Percentiles rank a stretch among this genome's conserved stretches.
These are phyloP conservation scores for Chrysomela aeneicollis DNA, from an alignment of 2,888 invertebrate genomes.

Conservation along the genomic window DNA sequence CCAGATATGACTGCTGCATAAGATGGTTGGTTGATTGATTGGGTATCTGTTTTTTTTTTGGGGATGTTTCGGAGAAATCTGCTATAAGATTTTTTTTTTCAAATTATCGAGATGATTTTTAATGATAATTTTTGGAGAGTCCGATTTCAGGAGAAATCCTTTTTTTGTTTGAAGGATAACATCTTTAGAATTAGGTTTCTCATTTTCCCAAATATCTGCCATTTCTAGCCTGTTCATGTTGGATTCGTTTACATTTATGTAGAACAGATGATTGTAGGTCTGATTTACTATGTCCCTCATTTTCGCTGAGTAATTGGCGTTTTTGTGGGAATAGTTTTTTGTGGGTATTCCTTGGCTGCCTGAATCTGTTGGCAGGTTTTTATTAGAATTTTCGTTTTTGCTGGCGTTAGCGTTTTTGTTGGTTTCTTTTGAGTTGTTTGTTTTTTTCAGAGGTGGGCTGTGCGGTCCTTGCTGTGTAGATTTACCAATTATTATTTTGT, in stretches of 20 bases:
- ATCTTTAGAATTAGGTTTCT: not conserved
- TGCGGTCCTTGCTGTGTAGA: too few relatives aligned
- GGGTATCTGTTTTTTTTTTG: not conserved
- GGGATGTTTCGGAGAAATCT: not conserved
- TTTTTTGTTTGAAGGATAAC: conserved; percentile 11
- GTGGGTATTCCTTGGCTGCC: too few relatives aligned
- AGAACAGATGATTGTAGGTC: not conserved
- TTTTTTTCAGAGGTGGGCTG: too few relatives aligned
- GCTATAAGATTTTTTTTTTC: not conserved
- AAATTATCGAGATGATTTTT: not conserved
- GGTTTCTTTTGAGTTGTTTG: too few relatives aligned
- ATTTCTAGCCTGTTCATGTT: conserved; percentile 2
- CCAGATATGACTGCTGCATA: conserved; percentile 14
- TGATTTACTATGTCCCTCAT: not conserved
- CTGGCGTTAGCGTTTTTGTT: too few relatives aligned
- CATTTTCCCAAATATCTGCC: conserved; percentile 1
- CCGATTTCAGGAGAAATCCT: not conserved
- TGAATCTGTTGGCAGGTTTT: too few relatives aligned
- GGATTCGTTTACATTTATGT: not conserved
- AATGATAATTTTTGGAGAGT: not conserved
- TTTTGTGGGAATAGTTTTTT: too few relatives aligned
- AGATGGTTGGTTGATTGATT: conserved; percentile 5
- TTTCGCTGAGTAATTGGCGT: not conserved
- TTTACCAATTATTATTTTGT: too few relatives aligned
- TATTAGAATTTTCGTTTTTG: too few relatives aligned